Evolutionary conservation across 2,797 vertebrate genomes (phyloP), one percentile per base, ranked within the genome.

Genomic region (Fringilla coelebs): DNA sequence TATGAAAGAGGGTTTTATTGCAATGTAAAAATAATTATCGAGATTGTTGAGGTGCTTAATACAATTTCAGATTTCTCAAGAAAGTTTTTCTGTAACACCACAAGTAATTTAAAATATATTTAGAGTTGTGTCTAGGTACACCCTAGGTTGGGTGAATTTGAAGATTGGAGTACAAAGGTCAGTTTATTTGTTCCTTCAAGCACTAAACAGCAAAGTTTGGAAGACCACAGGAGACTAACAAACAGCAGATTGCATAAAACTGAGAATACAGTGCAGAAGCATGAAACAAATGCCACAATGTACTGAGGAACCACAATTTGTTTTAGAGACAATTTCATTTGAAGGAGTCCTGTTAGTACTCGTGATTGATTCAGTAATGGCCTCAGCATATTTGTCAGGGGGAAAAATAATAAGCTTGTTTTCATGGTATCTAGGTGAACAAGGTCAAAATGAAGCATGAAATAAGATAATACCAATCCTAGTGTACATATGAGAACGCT

Each of bases 361-460:
- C 58, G 60, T 66, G 86, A 80, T 68, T 94, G 82, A 89, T 93
- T 87, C 90, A 91, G 77, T 75, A 41, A 34, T 11, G 60, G 57
- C 43, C 73, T 93, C 79, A 94, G 70, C 25, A 49, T 92, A 96
- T 91, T 88, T 96, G 66, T 75, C 70, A 92, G 72, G 45, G 52
- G 45, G n/a, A 29, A 92, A 97, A 96, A 83, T 51, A 91, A 66
- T 57, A 63, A 92, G 28, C 36, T 95, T 95, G 51, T 72, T 97
- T 96, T 92, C 72, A 22, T 54, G 85, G 90, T 95, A 89, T 95
- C 88, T 94, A 96, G 92, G 70, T 94, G 74, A 96, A 81, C 94
- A 97, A 97, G 85, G 85, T 80, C 73, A 96, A 75, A 85, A 55
- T 48, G 85, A 95, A 92, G 84, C 78, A 91, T 89, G 36, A 61